Evolutionary conservation across 2,113 vertebrate species (phyloP), one percentile per base, ranked within the genome.

Genomic region (Macrotus californicus): DNA sequence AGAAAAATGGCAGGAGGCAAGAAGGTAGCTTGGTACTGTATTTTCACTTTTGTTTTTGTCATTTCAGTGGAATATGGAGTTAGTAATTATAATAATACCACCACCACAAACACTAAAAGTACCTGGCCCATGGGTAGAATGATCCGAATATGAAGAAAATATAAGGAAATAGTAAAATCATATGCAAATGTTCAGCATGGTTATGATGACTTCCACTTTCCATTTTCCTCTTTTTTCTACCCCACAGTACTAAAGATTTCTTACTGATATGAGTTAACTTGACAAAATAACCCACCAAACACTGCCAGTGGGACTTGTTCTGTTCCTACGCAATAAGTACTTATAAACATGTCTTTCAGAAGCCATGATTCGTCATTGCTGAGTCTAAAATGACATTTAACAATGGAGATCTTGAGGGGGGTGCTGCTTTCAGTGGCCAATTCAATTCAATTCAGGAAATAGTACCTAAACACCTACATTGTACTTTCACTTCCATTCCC

Each of bases 311-410:
- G 29, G 64, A 79, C n/a, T 96, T 96, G 41, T 54, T 95, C 61
- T 85, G 88, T 96, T 96, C 54, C 94, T 67, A 94, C 41, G 82
- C 95, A 97, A 96, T 79, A 81, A 82, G 94, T 82, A 46, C 72
- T 92, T 94, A 96, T 95, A 94, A 96, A 88, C 79, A 82, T 52
- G 94, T 96, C 82, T 96, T 94, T 94, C 52, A 67, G 86, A 94
- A 94, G 43, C 67, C 13, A 31, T 97, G 96, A 94, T 92, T 96
- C 91, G 91, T 96, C 84, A 46, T 43, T 59, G 43, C 61, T 96
- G 77, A 94, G 36, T 94, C 79, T 86, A 73, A 92, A 79, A 26
- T 96, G 95, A 94, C 86, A 96, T 97, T 97, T 97, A 96, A 95
- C 66, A 95, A 72, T 34, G 21, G 46, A 79, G 64, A 81, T 43